phyloP scores from a whole-genome alignment of 2,113 vertebrate species.

The Phrynosoma blainvillii region DNA sequence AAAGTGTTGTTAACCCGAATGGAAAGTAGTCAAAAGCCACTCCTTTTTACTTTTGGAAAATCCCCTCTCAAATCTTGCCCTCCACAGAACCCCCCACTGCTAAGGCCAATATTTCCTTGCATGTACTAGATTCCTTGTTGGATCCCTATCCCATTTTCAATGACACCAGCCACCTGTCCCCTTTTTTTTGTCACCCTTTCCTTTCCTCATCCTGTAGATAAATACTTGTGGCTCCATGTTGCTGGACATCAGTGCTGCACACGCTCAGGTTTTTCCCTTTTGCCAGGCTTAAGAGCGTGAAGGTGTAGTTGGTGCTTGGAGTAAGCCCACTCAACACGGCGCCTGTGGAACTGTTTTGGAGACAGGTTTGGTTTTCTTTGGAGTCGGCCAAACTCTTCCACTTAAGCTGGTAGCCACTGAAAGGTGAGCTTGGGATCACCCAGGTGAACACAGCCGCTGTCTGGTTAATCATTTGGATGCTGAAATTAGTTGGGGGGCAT shows the following conservation, averaged over 20 bases:
- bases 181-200: not conserved
- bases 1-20: no score
- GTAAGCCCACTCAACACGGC: not conserved
- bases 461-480: not conserved
- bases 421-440: not conserved
- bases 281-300: not conserved
- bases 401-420: not conserved
- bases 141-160: not conserved
- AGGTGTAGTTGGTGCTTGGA: conserved; percentile 28
- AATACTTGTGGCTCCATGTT: conserved; percentile 1
- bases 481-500: not conserved
- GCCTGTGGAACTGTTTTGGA: accelerated
- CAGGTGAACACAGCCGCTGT: not conserved
- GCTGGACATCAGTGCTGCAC: not conserved
- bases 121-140: not conserved
- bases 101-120: not conserved
- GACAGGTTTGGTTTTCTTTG: accelerated
- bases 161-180: not conserved
- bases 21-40: no score
- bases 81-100: no score
- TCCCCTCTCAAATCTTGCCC: not conserved
- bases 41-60: no score
- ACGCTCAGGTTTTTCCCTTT: not conserved
- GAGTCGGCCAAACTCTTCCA: not conserved
- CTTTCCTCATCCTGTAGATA: not conserved